A percentile compares a stretch with the other conserved stretches of the same genome.
These are phyloP conservation scores for Verasper variegatus DNA, from an alignment of 2,113 vertebrate species.

Conservation along the genomic window DNA sequence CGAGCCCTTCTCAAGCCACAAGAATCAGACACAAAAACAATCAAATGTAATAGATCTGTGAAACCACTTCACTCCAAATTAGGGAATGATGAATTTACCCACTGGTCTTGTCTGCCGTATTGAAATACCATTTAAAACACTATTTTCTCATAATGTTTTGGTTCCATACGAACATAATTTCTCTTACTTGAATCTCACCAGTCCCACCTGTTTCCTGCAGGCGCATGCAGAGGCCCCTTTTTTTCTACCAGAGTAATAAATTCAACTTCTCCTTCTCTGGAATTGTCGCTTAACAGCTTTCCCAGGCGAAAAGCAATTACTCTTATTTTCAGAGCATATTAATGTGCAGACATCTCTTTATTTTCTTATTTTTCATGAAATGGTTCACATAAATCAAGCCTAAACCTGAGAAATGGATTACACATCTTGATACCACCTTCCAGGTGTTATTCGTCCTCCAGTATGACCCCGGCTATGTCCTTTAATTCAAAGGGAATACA, in stretches of 20 bases:
- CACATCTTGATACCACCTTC: background rate
- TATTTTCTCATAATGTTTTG: slow-evolving; percentile 64
- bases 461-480: background rate
- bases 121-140: slow-evolving; percentile 66
- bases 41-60: slow-evolving; percentile 40
- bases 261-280: slow-evolving; percentile 61
- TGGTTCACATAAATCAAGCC: slow-evolving; percentile 39
- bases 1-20: slow-evolving; percentile 32
- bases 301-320: slow-evolving; percentile 67
- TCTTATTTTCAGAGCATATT: slow-evolving; percentile 58
- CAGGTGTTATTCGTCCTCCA: slow-evolving; percentile 15
- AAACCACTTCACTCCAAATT: slow-evolving; percentile 55
- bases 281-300: slow-evolving; percentile 65
- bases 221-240: slow-evolving; percentile 42
- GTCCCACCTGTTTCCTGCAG: slow-evolving; percentile 73
- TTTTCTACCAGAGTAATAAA: slow-evolving; percentile 65
- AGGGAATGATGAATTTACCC: slow-evolving; percentile 50
- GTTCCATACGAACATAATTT: slow-evolving; percentile 64
- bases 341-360: slow-evolving; percentile 49
- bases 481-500: background rate
- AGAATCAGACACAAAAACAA: slow-evolving; percentile 19
- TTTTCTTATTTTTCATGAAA: slow-evolving; percentile 52
- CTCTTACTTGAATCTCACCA: slow-evolving; percentile 66
- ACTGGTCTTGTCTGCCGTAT: slow-evolving; percentile 44
- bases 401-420: slow-evolving; percentile 5